Evolutionary conservation across 2,797 vertebrate genomes (phyloP).

Genomic region (Erethizon dorsatum): DNA sequence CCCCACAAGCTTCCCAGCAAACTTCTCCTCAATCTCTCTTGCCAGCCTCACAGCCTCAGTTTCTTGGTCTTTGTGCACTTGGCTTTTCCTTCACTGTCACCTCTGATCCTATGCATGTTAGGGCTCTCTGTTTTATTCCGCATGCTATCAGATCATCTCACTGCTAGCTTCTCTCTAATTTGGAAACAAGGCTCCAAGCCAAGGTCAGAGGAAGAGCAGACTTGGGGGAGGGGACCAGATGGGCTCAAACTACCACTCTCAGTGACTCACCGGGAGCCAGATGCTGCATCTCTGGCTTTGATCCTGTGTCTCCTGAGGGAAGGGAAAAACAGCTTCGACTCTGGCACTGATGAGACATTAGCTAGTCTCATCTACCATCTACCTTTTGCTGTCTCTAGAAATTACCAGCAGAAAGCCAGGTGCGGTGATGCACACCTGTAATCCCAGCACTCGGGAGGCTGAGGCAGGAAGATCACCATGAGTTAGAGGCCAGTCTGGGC

Average conservation of each 20-base stretch:
- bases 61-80: background rate
- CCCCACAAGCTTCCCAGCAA: background rate
- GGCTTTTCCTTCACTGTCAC: background rate
- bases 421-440: background rate
- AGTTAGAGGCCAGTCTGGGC: background rate
- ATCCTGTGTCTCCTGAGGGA: constrained; percentile 33
- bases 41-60: background rate
- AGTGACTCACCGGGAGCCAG: constrained; percentile 65
- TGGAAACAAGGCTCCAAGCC: constrained; percentile 72
- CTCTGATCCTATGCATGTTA: background rate
- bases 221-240: constrained; percentile 42
- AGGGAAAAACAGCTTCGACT: constrained; percentile 59
- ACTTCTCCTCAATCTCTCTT: background rate
- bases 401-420: background rate
- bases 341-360: constrained; percentile 32
- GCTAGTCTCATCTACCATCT: background rate
- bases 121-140: constrained; percentile 42
- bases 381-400: constrained; percentile 36
- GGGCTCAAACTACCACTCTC: constrained; percentile 64
- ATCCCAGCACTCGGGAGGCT: background rate
- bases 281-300: constrained; percentile 48
- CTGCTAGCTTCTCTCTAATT: constrained; percentile 57
- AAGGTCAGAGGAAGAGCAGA: constrained; percentile 73
- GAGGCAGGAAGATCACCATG: background rate
- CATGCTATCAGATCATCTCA: constrained; percentile 29